Evolutionary conservation across 2,113 vertebrate species (phyloP).

Genomic region (Oxygymnocypris stewartii): DNA sequence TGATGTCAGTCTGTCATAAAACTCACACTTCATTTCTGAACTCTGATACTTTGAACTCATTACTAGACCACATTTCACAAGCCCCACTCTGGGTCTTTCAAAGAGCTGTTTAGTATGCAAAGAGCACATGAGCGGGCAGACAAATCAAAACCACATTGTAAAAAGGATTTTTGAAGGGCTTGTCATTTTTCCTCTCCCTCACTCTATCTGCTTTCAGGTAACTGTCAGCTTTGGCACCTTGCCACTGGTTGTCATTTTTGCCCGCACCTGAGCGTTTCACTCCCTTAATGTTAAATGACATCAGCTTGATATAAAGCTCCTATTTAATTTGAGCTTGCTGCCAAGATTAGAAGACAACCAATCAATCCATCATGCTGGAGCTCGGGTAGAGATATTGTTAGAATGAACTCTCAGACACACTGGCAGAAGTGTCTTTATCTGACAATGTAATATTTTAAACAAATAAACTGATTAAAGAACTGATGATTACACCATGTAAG

Average conservation of each 20-base stretch:
- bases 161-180: constrained; percentile 39
- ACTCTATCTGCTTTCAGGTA: constrained; percentile 13
- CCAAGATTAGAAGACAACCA: constrained; percentile 41
- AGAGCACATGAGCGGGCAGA: constrained; percentile 10
- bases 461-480: background rate
- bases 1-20: background rate
- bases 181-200: constrained; percentile 25
- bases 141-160: constrained; percentile 41
- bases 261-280: constrained; percentile 21
- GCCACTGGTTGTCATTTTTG: constrained; percentile 21
- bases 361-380: constrained; percentile 42
- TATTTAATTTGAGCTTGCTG: constrained; percentile 39
- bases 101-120: constrained; percentile 32
- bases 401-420: constrained; percentile 29
- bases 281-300: constrained; percentile 33
- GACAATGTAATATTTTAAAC: constrained; percentile 2
- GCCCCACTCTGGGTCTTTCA: background rate
- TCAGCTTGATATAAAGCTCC: constrained; percentile 41
- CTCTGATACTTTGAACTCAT: background rate
- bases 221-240: constrained; percentile 34
- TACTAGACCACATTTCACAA: constrained; percentile 15
- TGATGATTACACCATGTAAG: background rate
- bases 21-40: background rate
- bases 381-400: constrained; percentile 1
- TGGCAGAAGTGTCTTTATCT: background rate